phyloP scores from a whole-genome alignment of 2,888 invertebrate genomes.

The Acanthoscelides obtectus region DNA sequence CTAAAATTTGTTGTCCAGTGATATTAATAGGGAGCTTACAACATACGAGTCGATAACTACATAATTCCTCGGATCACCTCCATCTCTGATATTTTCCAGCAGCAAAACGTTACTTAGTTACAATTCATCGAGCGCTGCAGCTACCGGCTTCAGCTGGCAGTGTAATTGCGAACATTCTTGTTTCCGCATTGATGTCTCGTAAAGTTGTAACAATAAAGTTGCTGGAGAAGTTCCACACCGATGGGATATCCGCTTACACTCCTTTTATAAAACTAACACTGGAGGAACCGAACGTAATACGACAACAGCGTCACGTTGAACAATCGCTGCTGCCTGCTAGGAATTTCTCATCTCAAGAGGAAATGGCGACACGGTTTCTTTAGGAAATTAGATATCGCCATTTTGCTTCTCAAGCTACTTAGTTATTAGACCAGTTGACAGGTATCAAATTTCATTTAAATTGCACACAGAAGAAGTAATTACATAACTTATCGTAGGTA shows the following conservation, averaged over 20 bases:
- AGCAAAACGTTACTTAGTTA: not conserved
- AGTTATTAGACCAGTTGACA: no score
- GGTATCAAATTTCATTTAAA: no score
- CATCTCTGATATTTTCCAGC: no score
- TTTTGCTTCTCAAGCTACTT: no score
- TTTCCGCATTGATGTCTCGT: not conserved
- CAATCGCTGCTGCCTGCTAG: not conserved
- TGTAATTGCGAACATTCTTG: not conserved
- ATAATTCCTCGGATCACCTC: no score
- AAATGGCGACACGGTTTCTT: no score
- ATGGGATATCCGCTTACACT: not conserved
- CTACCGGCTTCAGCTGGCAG: not conserved
- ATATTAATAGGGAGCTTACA: no score
- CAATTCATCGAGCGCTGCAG: not conserved
- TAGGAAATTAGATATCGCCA: no score
- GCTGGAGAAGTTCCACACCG: not conserved
- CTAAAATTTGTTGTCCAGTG: no score
- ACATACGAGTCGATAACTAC: no score
- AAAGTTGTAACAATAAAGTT: not conserved
- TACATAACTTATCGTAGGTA: no score
- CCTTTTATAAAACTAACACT: not conserved
- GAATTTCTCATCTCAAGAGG: not conserved
- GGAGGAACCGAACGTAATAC: not conserved
- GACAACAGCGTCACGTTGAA: not conserved
- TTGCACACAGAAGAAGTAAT: no score